Evolutionary conservation across 2,888 invertebrate genomes (phyloP).

Genomic region (Phaonia tiefii): DNA sequence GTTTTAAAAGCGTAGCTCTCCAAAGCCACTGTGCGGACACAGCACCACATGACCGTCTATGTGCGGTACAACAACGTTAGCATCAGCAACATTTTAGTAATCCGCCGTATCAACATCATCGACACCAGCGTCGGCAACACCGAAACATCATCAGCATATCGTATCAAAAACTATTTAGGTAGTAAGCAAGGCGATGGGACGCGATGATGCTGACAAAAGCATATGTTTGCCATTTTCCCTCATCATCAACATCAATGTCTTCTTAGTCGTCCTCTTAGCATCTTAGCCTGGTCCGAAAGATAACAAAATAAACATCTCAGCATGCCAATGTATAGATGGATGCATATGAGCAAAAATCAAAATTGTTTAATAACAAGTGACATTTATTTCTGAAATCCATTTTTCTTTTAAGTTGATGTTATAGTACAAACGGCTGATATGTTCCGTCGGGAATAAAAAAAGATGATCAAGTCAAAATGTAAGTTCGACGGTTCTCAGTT

Average conservation of each 20-base stretch:
- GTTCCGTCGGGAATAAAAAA: too few species aligned
- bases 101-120: conserved; percentile 31
- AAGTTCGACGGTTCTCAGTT: too few species aligned
- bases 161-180: neutral
- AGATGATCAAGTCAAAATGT: too few species aligned
- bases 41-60: too few species aligned
- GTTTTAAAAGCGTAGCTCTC: too few species aligned
- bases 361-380: too few species aligned
- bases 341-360: too few species aligned
- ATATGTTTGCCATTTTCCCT: neutral
- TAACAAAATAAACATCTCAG: neutral
- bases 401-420: too few species aligned
- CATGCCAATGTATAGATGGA: conserved; percentile 8
- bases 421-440: too few species aligned
- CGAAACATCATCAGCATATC: conserved; percentile 15
- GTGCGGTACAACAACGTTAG: too few species aligned
- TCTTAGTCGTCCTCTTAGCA: neutral
- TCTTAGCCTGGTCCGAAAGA: neutral
- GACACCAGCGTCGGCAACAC: conserved; percentile 9
- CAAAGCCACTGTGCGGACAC: neutral
- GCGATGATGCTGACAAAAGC: neutral
- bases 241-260: neutral
- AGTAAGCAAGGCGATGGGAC: neutral
- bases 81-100: neutral
- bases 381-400: too few species aligned